A percentile compares a stretch with the other conserved stretches of the same genome.
Evolutionary conservation across 2,797 vertebrate genomes (phyloP).

Genomic region (Smutsia gigantea): DNA sequence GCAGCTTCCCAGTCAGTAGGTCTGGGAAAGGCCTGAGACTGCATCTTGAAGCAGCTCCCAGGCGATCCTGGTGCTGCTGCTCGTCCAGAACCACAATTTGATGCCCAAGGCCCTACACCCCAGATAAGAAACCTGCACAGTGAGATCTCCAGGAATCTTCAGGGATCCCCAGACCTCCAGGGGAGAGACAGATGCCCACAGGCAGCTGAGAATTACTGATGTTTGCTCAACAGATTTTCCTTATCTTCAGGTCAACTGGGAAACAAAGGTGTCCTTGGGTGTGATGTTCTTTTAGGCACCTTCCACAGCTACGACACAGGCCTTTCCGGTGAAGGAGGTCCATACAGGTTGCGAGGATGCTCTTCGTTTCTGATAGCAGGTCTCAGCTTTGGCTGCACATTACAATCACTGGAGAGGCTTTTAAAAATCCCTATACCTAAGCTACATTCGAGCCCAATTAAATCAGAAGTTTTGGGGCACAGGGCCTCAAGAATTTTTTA

Average conservation of each 20-base stretch:
- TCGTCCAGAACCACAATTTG: no score
- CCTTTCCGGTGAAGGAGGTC: neutral
- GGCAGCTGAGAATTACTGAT: neutral
- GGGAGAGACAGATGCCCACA: neutral
- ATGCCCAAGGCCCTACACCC: accelerated
- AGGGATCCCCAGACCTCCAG: neutral
- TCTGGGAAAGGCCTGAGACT: neutral
- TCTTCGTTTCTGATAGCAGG: neutral
- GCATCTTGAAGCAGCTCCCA: neutral
- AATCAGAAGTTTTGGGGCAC: neutral
- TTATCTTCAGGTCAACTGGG: neutral
- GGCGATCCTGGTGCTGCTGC: neutral
- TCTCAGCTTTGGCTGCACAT: neutral
- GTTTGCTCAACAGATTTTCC: neutral
- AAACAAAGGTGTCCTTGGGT: neutral
- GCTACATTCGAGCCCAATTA: neutral
- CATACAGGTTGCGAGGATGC: neutral
- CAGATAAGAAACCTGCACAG: neutral
- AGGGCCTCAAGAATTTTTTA: neutral
- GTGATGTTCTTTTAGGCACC: neutral
- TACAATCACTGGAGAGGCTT: neutral
- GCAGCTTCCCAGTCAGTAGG: neutral
- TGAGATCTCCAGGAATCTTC: neutral
- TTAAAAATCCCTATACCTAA: neutral
- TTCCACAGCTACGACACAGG: neutral